Conservation (phyloP, 2,888 invertebrate species). For the Lottia scabra region DNA sequence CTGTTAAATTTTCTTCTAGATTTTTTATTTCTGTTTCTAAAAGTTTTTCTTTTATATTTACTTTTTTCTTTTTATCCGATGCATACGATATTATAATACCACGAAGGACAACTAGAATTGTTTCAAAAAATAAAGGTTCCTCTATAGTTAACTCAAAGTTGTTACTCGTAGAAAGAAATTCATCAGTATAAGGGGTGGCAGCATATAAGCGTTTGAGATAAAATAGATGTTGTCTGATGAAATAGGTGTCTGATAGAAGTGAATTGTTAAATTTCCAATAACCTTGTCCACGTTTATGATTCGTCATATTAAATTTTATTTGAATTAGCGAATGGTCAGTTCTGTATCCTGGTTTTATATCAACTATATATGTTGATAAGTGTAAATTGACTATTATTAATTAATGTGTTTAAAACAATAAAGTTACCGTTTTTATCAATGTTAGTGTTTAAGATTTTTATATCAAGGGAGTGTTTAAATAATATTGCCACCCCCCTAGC, state of each 20-base stretch:
- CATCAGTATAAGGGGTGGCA: background rate
- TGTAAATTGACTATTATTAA: conserved; percentile 1
- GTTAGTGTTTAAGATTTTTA: background rate
- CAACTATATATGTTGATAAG: background rate
- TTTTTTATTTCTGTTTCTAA: conserved; percentile 5
- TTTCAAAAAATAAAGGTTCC: conserved; percentile 10
- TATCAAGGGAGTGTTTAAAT: background rate
- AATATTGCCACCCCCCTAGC: background rate
- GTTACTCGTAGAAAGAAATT: background rate
- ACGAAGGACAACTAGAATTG: background rate
- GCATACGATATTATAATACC: background rate
- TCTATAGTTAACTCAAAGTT: background rate
- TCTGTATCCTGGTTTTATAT: conserved; percentile 12
- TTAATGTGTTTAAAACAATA: background rate
- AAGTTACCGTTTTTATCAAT: background rate
- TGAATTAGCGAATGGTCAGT: conserved; percentile 14
- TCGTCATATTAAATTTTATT: conserved; percentile 6
- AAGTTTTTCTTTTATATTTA: background rate
- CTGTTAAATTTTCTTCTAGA: background rate
- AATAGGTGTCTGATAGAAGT: conserved; percentile 5
- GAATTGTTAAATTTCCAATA: conserved; percentile 22
- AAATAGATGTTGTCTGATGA: background rate
- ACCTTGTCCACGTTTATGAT: conserved; percentile 10
- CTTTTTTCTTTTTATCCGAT: background rate
- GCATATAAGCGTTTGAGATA: background rate